Evolutionary conservation across 2,797 vertebrate genomes (phyloP), one percentile per base, ranked within the genome.

Genomic region (Glossophaga mutica): DNA sequence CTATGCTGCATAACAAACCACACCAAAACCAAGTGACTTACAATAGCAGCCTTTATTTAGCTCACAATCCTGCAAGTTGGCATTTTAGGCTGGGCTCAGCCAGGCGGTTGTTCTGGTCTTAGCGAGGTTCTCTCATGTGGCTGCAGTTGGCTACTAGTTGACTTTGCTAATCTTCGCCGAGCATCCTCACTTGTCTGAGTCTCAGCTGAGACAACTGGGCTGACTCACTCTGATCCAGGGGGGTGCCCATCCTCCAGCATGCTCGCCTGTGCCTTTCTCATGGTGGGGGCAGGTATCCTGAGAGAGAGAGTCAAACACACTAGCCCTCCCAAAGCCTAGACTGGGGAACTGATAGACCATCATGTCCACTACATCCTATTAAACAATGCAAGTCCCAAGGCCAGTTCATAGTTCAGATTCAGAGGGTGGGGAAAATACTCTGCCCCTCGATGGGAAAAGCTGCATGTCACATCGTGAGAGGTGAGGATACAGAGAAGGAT

Each of bases 381-480:
- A 24, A 67, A 55, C 32, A 14, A 22, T 14, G 22, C n/a, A 16
- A 76, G 11, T 26, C 44, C 12, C 26, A 4, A 34, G 71, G 42
- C 42, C 12, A 5, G 59, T 10, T 21, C n/a, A 19, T 62, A 74
- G 59, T 32, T 50, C 55, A 71, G 82, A 70, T 8, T 44, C 77
- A 59, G n/a, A 55, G n/a, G 5, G 0, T 10, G 9, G 14, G 26
- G 24, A n/a, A 73, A 70, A 46, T 1, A 19, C 21, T 74, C 19
- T 9, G 1, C n/a, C 2, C 32, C 42, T 19, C 16, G 14, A 29
- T 32, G 24, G 39, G 65, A 67, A 62, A 76, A 42, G 12, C 78
- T 29, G 44, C 52, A 39, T 2, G 0, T 26, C 6, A 1, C 14
- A 5, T 6, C 1, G 0, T 0, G 0, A 73, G 26, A 77, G 21